Evolutionary conservation across 2,113 vertebrate genomes (phyloP).

Genomic region (Paradisaea rubra): DNA sequence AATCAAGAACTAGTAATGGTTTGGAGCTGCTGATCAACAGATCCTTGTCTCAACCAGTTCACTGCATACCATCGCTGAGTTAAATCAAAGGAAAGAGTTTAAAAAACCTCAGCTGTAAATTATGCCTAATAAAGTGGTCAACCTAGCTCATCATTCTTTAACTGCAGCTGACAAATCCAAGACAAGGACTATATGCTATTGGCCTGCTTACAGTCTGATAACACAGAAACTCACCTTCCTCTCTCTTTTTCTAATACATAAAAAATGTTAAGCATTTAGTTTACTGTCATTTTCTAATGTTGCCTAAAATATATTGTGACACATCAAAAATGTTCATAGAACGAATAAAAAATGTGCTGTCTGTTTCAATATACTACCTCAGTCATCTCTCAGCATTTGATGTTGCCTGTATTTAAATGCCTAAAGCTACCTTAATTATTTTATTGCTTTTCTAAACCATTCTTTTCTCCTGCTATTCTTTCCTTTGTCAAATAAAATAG

Average conservation of each 20-base stretch:
- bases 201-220: background rate
- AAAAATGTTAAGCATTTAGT: constrained; percentile 35
- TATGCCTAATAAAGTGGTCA: background rate
- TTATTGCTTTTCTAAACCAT: background rate
- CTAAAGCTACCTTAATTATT: constrained; percentile 13
- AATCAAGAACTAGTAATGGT: background rate
- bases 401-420: background rate
- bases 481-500: background rate
- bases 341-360: constrained; percentile 49
- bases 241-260: background rate
- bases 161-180: background rate
- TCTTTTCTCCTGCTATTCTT: background rate
- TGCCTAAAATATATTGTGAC: constrained; percentile 35
- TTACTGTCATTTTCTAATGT: constrained; percentile 26
- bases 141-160: background rate
- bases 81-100: background rate
- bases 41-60: background rate
- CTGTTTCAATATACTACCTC: constrained; percentile 38
- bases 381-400: background rate
- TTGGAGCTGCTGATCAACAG: background rate
- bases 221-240: background rate
- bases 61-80: background rate
- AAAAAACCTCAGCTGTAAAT: background rate
- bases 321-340: constrained; percentile 28
- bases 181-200: background rate